Evolutionary conservation across 2,888 invertebrate genomes (phyloP).

Genomic region (Nezara viridula): DNA sequence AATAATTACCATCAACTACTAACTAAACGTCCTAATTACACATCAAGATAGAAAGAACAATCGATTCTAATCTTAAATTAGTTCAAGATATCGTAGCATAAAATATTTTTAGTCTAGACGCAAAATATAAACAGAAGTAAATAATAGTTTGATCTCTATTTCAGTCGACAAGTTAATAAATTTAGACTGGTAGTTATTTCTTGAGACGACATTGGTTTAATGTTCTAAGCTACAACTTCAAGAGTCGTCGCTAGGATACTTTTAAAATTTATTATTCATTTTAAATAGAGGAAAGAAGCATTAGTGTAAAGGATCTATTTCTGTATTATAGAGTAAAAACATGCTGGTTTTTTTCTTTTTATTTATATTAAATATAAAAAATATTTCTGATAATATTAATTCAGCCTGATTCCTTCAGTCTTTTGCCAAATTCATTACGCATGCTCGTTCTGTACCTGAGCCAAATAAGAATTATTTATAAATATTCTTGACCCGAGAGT

Average conservation of each 20-base stretch:
- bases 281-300: not conserved
- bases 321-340: not conserved
- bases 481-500: not conserved
- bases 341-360: not conserved
- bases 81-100: not conserved
- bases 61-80: not conserved
- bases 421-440: slow-evolving; percentile 34
- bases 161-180: slow-evolving; percentile 20
- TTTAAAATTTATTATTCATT: not conserved
- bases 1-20: no score
- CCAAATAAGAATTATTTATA: slow-evolving; percentile 21
- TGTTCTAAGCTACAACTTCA: not conserved
- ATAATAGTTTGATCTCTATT: not conserved
- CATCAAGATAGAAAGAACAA: no score
- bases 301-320: not conserved
- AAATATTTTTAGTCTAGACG: not conserved
- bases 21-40: no score
- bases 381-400: slow-evolving; percentile 27
- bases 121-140: slow-evolving; percentile 9
- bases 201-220: not conserved
- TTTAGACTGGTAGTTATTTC: not conserved
- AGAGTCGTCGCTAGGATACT: not conserved
- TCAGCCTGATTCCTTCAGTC: not conserved
- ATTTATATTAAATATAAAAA: slow-evolving; percentile 22
- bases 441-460: not conserved